Conservation (phyloP, 1,140 invertebrate genomes). For the Drosophila melanica region DNA sequence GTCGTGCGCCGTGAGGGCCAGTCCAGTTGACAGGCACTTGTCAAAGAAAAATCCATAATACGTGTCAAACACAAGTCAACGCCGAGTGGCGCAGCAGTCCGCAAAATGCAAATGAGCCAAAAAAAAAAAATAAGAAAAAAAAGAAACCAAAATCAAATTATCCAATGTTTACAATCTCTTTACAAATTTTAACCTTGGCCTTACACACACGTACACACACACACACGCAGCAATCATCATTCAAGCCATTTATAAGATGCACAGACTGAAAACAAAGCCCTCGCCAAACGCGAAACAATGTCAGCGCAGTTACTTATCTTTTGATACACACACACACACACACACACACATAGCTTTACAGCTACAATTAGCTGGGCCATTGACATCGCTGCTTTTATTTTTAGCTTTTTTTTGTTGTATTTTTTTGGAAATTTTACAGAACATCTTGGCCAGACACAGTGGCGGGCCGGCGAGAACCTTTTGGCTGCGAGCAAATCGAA, state of each 20-base stretch:
- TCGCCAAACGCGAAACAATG: conserved; percentile 63
- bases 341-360: conserved; percentile 23
- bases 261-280: conserved; percentile 39
- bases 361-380: conserved; percentile 46
- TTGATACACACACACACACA: conserved; percentile 21
- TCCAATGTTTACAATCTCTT: conserved; percentile 82
- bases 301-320: conserved; percentile 67
- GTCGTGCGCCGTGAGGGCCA: conserved; percentile 59
- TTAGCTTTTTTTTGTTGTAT: neutral
- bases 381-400: conserved; percentile 22
- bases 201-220: conserved; percentile 61
- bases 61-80: conserved; percentile 67
- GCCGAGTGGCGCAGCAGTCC: conserved; percentile 14
- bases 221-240: conserved; percentile 21
- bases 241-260: conserved; percentile 55
- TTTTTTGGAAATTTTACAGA: conserved; percentile 57
- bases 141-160: conserved; percentile 68
- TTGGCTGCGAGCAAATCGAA: conserved; percentile 5
- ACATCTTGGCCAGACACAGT: conserved; percentile 52
- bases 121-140: conserved; percentile 9
- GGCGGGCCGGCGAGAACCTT: conserved; percentile 47
- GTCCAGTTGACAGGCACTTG: conserved; percentile 66
- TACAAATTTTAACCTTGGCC: conserved; percentile 80
- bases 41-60: conserved; percentile 76
- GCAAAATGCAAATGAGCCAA: conserved; percentile 66